Evolutionary conservation across 2,888 invertebrate species (phyloP), one percentile per base, ranked within the genome.

Genomic region (Zonitis immaculata): DNA sequence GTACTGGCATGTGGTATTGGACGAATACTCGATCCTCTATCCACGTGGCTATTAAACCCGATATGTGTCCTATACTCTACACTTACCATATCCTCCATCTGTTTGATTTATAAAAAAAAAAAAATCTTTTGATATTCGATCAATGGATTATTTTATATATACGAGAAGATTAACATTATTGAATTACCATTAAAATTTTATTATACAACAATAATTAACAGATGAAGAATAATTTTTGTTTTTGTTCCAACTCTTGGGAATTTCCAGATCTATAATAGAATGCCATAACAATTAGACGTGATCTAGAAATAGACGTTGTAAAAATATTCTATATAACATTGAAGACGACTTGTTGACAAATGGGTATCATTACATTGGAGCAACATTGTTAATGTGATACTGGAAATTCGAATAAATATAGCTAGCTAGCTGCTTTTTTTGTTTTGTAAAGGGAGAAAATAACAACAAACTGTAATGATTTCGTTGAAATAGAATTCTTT

Each of bases 121-220:
- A 69, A 26, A 1, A 20, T 5, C 70, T 67, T 69, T 68, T 66
- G 68, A 69, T 66, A 70, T 67, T 65, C 65, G 68, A 70, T 69
- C 65, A 64, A 60, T 57, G 52, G 51, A 63, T 58, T 61, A 61
- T 61, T 60, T 57, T 57, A 52, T 56, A 56, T 62, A 54, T 64
- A 60, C 58, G 64, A 63, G 66, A 62, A 66, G n/a, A n/a, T n/a
- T 67, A 66, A 68, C 68, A 69, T 54, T 22, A 5, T n/a, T 60
- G 62, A 68, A 67, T 64, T 62, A 61, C 67, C 65, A 67, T 68
- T 69, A 67, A 62, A 67, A 67, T 56, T 65, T 61, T 57, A 55
- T 22, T 22, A 22, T 22, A n/a, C n/a, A n/a, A n/a, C n/a, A 22
- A 22, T 5, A 22, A 22, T 22, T 22, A 22, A 22, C 22, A 22